These are phyloP conservation scores for Boloria selene DNA, from an alignment of 2,888 invertebrate species.

Conservation along the genomic window DNA sequence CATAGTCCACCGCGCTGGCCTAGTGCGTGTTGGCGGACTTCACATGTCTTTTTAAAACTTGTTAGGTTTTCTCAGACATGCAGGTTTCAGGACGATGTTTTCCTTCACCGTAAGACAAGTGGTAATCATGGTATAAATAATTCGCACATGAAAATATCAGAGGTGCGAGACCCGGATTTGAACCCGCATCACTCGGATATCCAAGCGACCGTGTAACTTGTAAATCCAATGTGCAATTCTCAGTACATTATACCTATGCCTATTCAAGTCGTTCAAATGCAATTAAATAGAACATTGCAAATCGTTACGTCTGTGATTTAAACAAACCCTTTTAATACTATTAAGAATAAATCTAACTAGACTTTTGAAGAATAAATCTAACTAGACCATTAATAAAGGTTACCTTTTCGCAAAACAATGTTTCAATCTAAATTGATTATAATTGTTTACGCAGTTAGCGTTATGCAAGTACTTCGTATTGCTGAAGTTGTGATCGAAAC, in stretches of 20 bases:
- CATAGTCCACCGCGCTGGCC: too few relatives aligned
- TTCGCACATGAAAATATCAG: too few relatives aligned
- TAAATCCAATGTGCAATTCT: background rate
- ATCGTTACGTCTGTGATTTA: background rate
- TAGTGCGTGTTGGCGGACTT: too few relatives aligned
- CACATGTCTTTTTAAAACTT: too few relatives aligned
- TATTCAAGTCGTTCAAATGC: slow-evolving; percentile 9
- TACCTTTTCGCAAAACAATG: background rate
- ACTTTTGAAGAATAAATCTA: background rate
- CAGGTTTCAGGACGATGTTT: too few relatives aligned
- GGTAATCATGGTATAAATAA: too few relatives aligned
- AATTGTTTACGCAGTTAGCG: slow-evolving; percentile 19
- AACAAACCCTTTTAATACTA: background rate
- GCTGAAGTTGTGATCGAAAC: slow-evolving; percentile 45
- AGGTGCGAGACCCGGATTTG: too few relatives aligned
- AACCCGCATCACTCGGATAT: too few relatives aligned
- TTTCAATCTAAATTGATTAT: background rate
- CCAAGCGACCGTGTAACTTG: too few relatives aligned
- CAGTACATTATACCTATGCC: slow-evolving; percentile 9
- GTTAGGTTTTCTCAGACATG: too few relatives aligned
- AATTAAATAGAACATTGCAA: background rate
- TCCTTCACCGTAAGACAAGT: too few relatives aligned
- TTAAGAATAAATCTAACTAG: background rate
- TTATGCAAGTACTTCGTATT: slow-evolving; percentile 31
- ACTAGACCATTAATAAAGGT: background rate